Conservation (phyloP, 2,113 vertebrate species). For the Heterotilapia buettikoferi region DNA sequence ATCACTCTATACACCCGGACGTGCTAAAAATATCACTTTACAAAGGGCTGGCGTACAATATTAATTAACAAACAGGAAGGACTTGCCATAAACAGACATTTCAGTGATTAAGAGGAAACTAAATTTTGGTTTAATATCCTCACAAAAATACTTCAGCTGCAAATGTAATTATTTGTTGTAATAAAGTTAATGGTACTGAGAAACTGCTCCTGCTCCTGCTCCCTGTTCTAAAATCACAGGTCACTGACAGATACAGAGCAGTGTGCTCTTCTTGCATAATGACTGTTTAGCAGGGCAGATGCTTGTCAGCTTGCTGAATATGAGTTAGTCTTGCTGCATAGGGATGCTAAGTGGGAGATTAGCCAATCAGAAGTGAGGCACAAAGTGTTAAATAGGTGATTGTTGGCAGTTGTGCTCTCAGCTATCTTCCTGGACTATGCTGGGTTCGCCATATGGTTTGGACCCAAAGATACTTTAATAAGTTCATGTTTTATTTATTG, state of each 20-base stretch:
- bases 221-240: not conserved
- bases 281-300: not conserved
- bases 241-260: not conserved
- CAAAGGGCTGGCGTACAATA: not conserved
- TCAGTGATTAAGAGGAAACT: not conserved
- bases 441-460: not conserved
- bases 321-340: not conserved
- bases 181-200: not conserved
- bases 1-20: not conserved
- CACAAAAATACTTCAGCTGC: not conserved
- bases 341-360: not conserved
- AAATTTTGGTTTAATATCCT: not conserved
- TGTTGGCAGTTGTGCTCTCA: not conserved
- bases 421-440: not conserved
- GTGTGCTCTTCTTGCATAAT: not conserved
- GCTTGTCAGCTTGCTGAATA: not conserved
- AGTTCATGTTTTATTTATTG: not conserved
- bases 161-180: not conserved
- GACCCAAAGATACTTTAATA: not conserved
- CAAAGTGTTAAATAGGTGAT: not conserved
- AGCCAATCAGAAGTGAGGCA: not conserved
- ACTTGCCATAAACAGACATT: not conserved
- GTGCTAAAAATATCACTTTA: constrained; percentile 36
- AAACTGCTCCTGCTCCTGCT: not conserved
- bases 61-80: constrained; percentile 40